Evolutionary conservation across 2,888 invertebrate genomes (phyloP), one percentile per base, ranked within the genome.

Genomic region (Hemicrepidius hirtus): DNA sequence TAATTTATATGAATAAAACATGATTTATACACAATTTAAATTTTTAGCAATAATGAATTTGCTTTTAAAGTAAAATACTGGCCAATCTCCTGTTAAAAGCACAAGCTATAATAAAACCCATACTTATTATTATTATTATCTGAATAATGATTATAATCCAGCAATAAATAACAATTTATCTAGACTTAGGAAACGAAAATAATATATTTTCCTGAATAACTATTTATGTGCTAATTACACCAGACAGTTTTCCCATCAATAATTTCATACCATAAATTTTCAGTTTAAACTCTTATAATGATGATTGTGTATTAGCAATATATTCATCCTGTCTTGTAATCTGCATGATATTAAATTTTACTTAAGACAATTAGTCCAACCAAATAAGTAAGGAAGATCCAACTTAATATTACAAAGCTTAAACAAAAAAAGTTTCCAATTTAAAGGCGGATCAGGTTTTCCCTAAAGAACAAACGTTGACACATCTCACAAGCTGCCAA

Each of bases 401-500:
- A 18, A 4, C 18, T 9, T 18, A 18, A 44, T 18, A 6, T 16
- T 18, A 18, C 6, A 18, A 44, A 16, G 18, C 44, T 44, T 44
- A 5, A 12, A 0, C 12, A 49, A 21, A 49, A 49, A 49, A 49
- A 6, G 12, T 16, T 41, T n/a, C 41, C 1, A 32, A 32, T 9
- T 32, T 32, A 13, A 0, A 16, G 24, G 21, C 57, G 55, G 59
- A 67, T 67, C 67, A 67, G 67, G 67, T 67, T 67, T 67, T 55
- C 24, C 55, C 24, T 3, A n/a, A 37, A 46, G 35, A 20, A 59
- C 49, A 46, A 41, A 50, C 68, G 72, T 67, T 66, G 66, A 67
- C 63, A 73, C 66, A 67, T 67, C 62, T 63, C 70, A 53, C 37
- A 64, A 71, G 60, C 71, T 67, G 62, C 44, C 24, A 64, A 53